Evolutionary conservation across 1,140 invertebrate genomes (phyloP).

Genomic region (Daktulosphaira vitifoliae): DNA sequence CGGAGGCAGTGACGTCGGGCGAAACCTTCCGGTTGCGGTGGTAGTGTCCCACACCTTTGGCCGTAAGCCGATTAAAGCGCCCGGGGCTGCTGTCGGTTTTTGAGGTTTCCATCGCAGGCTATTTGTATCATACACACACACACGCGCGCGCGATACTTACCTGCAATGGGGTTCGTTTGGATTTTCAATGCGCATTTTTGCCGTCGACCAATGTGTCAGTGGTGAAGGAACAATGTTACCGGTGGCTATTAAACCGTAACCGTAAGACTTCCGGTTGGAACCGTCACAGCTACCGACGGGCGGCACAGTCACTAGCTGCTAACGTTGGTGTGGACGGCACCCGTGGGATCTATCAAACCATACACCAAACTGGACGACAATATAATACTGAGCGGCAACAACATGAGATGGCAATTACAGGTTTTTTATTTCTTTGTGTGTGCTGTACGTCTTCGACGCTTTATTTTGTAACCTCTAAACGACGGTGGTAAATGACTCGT

Average conservation of each 20-base stretch:
- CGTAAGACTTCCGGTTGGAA: constrained; percentile 10
- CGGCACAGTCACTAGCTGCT: not conserved
- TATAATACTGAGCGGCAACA: not conserved
- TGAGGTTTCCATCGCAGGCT: no score
- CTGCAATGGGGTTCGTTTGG: no score
- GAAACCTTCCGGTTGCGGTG: no score
- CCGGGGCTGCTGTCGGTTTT: no score
- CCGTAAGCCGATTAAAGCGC: no score
- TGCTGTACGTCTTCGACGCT: no score
- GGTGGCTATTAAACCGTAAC: not conserved
- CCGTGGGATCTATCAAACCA: not conserved
- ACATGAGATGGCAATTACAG: constrained; percentile 16
- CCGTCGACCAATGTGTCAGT: not conserved
- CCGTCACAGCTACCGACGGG: not conserved
- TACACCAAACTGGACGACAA: not conserved
- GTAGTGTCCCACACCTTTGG: no score
- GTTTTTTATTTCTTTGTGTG: not conserved
- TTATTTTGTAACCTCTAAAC: no score
- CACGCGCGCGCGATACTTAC: not conserved
- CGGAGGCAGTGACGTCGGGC: no score
- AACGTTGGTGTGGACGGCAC: not conserved
- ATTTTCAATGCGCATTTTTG: no score
- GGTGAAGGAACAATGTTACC: not conserved
- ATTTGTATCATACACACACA: no score
- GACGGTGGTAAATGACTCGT: no score